phyloP scores from a whole-genome alignment of 2,113 vertebrate species.

The Gracilinanus agilis region DNA sequence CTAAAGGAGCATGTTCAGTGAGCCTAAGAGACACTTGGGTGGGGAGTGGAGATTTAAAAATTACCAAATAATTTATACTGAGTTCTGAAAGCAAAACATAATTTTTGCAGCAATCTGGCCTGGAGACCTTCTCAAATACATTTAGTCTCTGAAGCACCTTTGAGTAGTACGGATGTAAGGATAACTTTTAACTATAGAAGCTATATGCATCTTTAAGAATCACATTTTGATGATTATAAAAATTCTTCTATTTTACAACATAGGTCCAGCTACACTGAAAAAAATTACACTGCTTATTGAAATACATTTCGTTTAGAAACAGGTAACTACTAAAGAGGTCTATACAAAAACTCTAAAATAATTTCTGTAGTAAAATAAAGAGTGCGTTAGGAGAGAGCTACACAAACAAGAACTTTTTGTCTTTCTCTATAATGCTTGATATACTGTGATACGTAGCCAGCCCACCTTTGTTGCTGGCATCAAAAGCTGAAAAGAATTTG shows the following conservation, averaged over 20 bases:
- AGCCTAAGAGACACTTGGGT: constrained; percentile 54
- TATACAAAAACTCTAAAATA: constrained; percentile 93
- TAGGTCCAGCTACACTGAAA: constrained; percentile 90
- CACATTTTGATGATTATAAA: constrained; percentile 89
- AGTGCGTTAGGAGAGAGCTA: constrained; percentile 89
- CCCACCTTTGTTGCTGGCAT: constrained; percentile 72
- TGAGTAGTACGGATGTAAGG: constrained; percentile 82
- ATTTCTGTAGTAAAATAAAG: constrained; percentile 91
- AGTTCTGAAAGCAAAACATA: constrained; percentile 67
- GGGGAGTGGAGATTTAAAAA: constrained; percentile 29
- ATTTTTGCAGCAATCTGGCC: constrained; percentile 63
- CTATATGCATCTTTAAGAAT: constrained; percentile 86
- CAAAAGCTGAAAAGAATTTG: constrained; percentile 83
- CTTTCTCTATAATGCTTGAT: constrained; percentile 85
- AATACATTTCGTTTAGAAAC: constrained; percentile 90
- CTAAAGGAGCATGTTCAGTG: neutral
- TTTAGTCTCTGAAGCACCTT: constrained; percentile 84
- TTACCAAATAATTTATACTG: constrained; percentile 67
- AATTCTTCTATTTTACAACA: constrained; percentile 89
- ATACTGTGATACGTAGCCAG: constrained; percentile 80
- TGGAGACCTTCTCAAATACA: constrained; percentile 63
- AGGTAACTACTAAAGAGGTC: constrained; percentile 88
- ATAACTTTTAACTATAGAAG: constrained; percentile 84
- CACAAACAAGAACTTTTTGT: constrained; percentile 80
- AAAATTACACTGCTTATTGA: constrained; percentile 89